Evolutionary conservation across 2,113 vertebrate species (phyloP).

Genomic region (Rhinolophus ferrumequinum): DNA sequence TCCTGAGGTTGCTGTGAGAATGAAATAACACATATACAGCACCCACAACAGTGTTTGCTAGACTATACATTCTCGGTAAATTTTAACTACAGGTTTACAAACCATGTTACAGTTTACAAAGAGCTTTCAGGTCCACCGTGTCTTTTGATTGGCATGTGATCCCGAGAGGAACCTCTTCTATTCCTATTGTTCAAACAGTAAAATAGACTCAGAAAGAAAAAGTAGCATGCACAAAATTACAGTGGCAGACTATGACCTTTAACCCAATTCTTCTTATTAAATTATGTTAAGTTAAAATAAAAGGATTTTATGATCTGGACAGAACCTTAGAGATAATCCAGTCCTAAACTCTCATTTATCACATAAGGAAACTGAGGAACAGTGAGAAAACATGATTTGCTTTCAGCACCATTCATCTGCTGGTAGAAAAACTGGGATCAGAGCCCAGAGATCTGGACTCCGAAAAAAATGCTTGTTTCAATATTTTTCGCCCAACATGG

Average conservation of each 20-base stretch:
- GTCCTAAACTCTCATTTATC: background rate
- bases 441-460: background rate
- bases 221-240: background rate
- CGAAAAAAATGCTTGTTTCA: background rate
- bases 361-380: background rate
- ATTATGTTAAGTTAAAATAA: background rate
- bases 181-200: background rate
- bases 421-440: background rate
- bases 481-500: background rate
- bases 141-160: background rate
- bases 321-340: background rate
- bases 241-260: background rate
- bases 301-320: background rate
- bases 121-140: background rate
- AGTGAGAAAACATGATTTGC: background rate
- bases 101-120: background rate
- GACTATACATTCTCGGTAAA: background rate
- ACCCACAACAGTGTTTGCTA: background rate
- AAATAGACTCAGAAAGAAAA: background rate
- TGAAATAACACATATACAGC: background rate
- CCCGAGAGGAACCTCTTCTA: background rate
- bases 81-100: background rate
- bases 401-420: background rate
- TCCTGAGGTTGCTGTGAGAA: background rate
- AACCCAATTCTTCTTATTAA: background rate